Base-by-base conservation (phyloP, 2,888 invertebrate genomes). In the Platerodrilus igneus region DNA sequence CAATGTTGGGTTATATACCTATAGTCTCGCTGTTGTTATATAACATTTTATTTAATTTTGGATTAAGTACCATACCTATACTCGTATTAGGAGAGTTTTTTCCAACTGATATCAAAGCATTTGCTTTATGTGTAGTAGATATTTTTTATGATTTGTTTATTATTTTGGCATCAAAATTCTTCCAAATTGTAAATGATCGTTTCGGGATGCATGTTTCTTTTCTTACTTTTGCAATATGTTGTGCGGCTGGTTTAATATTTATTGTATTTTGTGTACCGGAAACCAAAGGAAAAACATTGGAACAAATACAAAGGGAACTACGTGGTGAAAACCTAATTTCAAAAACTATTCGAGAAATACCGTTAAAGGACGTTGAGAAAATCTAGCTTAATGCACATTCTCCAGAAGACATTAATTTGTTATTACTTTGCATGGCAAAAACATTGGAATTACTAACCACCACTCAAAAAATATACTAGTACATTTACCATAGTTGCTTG, bases 221-320 rank as follows among this genome's bases (percentile, higher is more conserved):
- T 62, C 78, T 77, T 67, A 75, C 76, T 51, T 83, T 81, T 62
- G 71, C 76, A 1, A 57, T 68, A n/a, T 78, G 75, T 58, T 79
- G 78, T 8, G 60, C 78, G 15, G 41, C 79, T 35, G 80, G 81
- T 0, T 66, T 81, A 34, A 63, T 76, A 45, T 81, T 78, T 62
- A 78, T 82, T 56, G 52, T 73, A 29, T 61, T 75, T 11, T 64
- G 74, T 49, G 73, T 83, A 11, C 82, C 83, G 1, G 83, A 83
- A 66, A 83, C 83, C 2, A 83, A 81, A 62, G 81, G 81, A 38
- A 82, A 81, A 56, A 81, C 80, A 2, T 73, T 83, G 56, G 73
- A 79, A 30, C 75, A 78, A 56, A 83, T 83, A 54, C 83, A 83
- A n/a, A n/a, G n/a, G n/a, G n/a, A n/a, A n/a, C n/a, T n/a, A n/a